Evolutionary conservation across 2,113 vertebrate species (phyloP).

Genomic region (Empidonax traillii): DNA sequence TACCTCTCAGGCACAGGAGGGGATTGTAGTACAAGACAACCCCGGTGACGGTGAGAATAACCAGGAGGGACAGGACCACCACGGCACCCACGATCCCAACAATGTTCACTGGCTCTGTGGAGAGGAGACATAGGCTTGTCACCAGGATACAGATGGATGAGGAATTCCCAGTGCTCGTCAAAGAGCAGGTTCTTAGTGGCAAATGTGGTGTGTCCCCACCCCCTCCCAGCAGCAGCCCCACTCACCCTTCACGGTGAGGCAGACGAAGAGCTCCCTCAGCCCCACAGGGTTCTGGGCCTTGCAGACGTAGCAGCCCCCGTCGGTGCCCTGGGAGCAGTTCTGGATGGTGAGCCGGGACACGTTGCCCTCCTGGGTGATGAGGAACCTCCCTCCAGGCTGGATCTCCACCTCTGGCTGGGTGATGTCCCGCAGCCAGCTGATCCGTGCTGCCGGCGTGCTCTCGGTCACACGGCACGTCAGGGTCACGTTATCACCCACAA

Average conservation of each 20-base stretch:
- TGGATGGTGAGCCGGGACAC: conserved; percentile 80
- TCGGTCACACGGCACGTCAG: conserved; percentile 75
- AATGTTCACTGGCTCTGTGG: conserved; percentile 68
- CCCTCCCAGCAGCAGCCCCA: background rate
- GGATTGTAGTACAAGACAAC: conserved; percentile 71
- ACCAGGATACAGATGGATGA: rapidly evolving
- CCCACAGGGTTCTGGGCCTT: conserved; percentile 84
- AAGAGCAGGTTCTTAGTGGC: background rate
- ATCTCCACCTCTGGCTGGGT: conserved; percentile 55
- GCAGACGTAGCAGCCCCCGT: conserved; percentile 85
- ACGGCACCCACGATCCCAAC: conserved; percentile 65
- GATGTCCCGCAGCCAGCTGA: conserved; percentile 81
- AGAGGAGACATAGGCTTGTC: background rate
- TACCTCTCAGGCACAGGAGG: conserved; percentile 74
- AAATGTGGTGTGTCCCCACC: background rate
- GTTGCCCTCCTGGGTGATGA: conserved; percentile 62
- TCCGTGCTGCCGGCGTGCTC: conserved; percentile 76
- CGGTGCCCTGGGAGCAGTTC: conserved; percentile 78
- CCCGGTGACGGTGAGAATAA: conserved; percentile 39
- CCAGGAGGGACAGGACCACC: conserved; percentile 69
- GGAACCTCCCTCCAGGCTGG: conserved; percentile 69
- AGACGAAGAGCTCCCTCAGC: conserved; percentile 77
- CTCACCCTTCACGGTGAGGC: conserved; percentile 87
- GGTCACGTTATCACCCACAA: conserved; percentile 74
- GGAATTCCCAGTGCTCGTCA: background rate